Evolutionary conservation across 2,113 vertebrate genomes (phyloP).

Genomic region (Boulengeromyrus knoepffleri): DNA sequence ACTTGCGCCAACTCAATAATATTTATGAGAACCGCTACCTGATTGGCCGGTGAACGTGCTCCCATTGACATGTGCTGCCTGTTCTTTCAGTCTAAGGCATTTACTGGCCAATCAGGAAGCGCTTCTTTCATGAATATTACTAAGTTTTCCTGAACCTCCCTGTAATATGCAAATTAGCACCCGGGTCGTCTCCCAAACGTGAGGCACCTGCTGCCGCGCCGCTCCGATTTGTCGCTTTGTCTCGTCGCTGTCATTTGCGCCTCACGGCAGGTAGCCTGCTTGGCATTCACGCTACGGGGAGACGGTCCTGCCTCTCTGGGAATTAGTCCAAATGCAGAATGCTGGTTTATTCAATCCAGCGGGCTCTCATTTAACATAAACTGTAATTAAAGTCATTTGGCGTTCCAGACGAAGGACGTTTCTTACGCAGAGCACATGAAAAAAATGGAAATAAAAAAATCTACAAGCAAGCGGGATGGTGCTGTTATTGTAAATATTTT

Average conservation of each 20-base stretch:
- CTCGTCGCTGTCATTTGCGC: background rate
- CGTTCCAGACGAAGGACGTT: conserved; percentile 36
- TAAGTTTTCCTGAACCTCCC: too few relatives aligned
- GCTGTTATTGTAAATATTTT: background rate
- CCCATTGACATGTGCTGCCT: too few relatives aligned
- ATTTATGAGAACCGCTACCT: too few relatives aligned
- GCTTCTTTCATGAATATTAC: too few relatives aligned
- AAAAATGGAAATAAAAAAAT: background rate
- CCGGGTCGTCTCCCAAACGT: conserved; percentile 20
- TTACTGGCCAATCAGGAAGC: too few relatives aligned
- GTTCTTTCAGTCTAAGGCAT: too few relatives aligned
- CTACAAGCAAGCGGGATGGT: background rate
- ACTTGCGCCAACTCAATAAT: background rate
- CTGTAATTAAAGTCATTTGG: conserved; percentile 60
- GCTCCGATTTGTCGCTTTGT: conserved; percentile 21
- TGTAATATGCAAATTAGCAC: too few relatives aligned
- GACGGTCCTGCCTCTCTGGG: conserved; percentile 37
- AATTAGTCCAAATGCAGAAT: conserved; percentile 45
- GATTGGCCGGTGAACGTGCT: too few relatives aligned
- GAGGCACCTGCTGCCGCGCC: conserved; percentile 33
- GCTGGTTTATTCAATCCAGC: conserved; percentile 48
- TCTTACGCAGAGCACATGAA: conserved; percentile 22
- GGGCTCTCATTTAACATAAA: conserved; percentile 57
- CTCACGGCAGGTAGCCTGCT: conserved; percentile 31
- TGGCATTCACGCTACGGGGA: conserved; percentile 36